phyloP scores from a whole-genome alignment of 2,797 vertebrate species.

The Channa striata region DNA sequence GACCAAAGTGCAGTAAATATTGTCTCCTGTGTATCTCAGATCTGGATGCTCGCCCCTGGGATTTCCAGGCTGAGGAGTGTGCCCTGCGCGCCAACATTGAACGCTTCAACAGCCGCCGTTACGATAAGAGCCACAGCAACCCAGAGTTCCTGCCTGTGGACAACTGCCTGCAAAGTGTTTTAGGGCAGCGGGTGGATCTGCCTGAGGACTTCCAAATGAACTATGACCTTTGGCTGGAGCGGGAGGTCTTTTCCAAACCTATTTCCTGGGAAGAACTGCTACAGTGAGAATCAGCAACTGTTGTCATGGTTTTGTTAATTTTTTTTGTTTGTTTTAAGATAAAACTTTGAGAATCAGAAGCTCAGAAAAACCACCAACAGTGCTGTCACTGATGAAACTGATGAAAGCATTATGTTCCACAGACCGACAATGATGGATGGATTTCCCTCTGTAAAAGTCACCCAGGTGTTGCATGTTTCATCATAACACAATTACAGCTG shows the following conservation, averaged over 20 bases:
- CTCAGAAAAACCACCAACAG: slow-evolving; percentile 25
- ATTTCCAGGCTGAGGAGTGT: slow-evolving; percentile 98
- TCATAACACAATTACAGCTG: slow-evolving; percentile 10
- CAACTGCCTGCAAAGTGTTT: slow-evolving; percentile 96
- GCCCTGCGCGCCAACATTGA: slow-evolving; percentile 95
- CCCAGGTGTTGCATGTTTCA: neutral
- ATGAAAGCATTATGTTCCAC: slow-evolving; percentile 21
- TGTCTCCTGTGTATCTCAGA: slow-evolving; percentile 50
- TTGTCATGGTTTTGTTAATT: neutral
- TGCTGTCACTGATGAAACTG: slow-evolving; percentile 23
- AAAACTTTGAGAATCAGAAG: slow-evolving; percentile 20
- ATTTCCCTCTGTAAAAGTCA: slow-evolving; percentile 16
- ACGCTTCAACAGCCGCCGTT: slow-evolving; percentile 94
- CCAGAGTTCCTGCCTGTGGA: slow-evolving; percentile 95
- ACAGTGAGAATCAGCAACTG: slow-evolving; percentile 66
- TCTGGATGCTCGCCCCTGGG: slow-evolving; percentile 95
- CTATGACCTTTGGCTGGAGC: slow-evolving; percentile 97
- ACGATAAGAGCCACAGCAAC: slow-evolving; percentile 88
- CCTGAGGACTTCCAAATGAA: slow-evolving; percentile 94
- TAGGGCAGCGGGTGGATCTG: slow-evolving; percentile 93
- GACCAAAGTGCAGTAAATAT: neutral
- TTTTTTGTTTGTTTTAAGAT: neutral
- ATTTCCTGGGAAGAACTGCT: slow-evolving; percentile 98
- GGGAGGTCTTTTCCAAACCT: slow-evolving; percentile 97
- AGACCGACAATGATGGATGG: slow-evolving; percentile 22